These are phyloP conservation scores for Stenodema calcarata DNA, from an alignment of 2,888 invertebrate species.

Conservation along the genomic window DNA sequence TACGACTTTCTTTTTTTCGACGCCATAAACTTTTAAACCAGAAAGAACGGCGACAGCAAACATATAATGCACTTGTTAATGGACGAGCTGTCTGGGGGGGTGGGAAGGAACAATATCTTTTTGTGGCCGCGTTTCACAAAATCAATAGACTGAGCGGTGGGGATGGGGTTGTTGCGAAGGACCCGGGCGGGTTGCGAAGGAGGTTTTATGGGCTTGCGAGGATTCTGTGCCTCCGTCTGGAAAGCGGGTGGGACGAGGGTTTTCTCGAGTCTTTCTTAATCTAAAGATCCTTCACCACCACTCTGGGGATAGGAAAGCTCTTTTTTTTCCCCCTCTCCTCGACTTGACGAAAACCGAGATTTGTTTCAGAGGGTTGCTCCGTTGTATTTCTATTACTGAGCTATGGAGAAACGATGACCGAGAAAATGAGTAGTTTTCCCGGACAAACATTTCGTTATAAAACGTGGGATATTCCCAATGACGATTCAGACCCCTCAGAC, in stretches of 20 bases:
- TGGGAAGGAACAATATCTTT: slow-evolving; percentile 40
- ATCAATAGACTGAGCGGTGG: slow-evolving; percentile 26
- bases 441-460: no score
- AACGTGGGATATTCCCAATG: no score
- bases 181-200: slow-evolving; percentile 29
- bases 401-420: no score
- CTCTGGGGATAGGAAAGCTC: not conserved
- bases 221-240: slow-evolving; percentile 18
- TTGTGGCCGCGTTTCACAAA: slow-evolving; percentile 46
- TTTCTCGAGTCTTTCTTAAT: slow-evolving; percentile 27
- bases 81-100: slow-evolving; percentile 17
- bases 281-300: slow-evolving; percentile 24
- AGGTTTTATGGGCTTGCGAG: slow-evolving; percentile 33
- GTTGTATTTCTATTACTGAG: not conserved
- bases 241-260: not conserved
- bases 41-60: slow-evolving; percentile 8
- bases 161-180: slow-evolving; percentile 23
- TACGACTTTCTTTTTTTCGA: not conserved
- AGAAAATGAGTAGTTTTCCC: no score
- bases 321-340: not conserved
- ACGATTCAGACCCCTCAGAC: no score
- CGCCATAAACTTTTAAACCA: not conserved
- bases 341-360: not conserved
- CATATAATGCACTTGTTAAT: slow-evolving; percentile 26
- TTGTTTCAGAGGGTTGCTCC: not conserved